These are phyloP conservation scores for Mantis religiosa DNA, from an alignment of 2,888 invertebrate genomes.

Conservation along the genomic window DNA sequence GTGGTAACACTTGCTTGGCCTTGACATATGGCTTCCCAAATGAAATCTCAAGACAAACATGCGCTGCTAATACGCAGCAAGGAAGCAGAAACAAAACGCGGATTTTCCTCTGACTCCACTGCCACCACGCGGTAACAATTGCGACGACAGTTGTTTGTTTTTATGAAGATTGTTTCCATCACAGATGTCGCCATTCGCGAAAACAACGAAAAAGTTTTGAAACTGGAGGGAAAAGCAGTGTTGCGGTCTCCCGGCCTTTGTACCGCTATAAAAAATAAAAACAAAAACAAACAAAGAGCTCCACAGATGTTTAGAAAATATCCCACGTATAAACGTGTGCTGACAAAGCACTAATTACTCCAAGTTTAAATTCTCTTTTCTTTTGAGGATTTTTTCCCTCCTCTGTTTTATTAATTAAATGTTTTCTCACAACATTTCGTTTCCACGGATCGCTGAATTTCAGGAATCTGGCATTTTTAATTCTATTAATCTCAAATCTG, in stretches of 20 bases:
- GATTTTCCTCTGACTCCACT: not conserved
- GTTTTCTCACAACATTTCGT: not conserved
- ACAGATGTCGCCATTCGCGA: not conserved
- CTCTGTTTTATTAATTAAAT: not conserved
- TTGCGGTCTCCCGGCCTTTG: not conserved
- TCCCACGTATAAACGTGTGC: not conserved
- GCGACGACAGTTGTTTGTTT: not conserved
- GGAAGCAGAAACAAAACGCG: not conserved
- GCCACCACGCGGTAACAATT: not conserved
- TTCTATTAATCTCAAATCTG: not conserved
- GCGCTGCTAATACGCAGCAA: not conserved
- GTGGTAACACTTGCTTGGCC: not conserved
- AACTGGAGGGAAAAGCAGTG: not conserved
- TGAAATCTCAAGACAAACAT: not conserved
- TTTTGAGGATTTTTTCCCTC: not conserved
- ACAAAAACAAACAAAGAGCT: not conserved
- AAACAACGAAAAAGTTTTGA: not conserved
- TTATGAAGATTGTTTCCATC: not conserved
- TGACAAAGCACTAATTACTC: not conserved
- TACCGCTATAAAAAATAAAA: not conserved
- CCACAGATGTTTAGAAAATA: not conserved
- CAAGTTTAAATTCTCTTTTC: not conserved
- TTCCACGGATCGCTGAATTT: not conserved
- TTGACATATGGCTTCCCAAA: not conserved
- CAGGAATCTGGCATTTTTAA: not conserved